Percentiles rank a stretch among this genome's conserved stretches.
Evolutionary conservation across 2,113 vertebrate species (phyloP).

Genomic region (Paradoxurus hermaphroditus): DNA sequence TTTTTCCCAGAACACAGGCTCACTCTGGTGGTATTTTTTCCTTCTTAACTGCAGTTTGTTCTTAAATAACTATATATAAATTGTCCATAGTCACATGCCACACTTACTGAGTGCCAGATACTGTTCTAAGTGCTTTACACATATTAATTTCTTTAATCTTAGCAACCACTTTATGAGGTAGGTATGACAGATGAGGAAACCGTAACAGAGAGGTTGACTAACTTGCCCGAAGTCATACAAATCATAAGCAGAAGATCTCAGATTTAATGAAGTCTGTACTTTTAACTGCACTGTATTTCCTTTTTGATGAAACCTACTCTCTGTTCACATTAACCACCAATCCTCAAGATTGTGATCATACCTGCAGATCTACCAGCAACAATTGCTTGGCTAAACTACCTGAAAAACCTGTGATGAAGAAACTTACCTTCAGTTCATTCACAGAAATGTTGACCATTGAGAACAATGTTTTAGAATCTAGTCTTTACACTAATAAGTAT

Average conservation of each 20-base stretch:
- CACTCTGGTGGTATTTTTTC: not conserved
- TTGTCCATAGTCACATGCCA: not conserved
- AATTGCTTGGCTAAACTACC: not conserved
- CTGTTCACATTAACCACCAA: not conserved
- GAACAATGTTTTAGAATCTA: not conserved
- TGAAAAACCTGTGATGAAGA: not conserved
- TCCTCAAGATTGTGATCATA: not conserved
- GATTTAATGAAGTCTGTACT: not conserved
- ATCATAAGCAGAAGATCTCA: not conserved
- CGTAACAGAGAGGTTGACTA: not conserved
- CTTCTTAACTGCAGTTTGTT: not conserved
- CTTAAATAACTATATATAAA: not conserved
- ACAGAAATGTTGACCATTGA: not conserved
- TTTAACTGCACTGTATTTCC: not conserved
- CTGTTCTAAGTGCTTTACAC: not conserved
- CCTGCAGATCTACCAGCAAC: not conserved
- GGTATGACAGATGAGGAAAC: not conserved
- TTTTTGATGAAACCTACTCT: not conserved
- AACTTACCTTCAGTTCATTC: not conserved
- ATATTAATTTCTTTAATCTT: not conserved
- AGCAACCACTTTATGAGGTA: not conserved
- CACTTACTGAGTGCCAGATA: not conserved
- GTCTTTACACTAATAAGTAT: not conserved
- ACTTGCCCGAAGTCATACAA: not conserved
- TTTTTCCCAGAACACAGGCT: not conserved